These are phyloP conservation scores for Spea hammondii DNA, from an alignment of 2,797 vertebrate genomes.

Conservation along the genomic window DNA sequence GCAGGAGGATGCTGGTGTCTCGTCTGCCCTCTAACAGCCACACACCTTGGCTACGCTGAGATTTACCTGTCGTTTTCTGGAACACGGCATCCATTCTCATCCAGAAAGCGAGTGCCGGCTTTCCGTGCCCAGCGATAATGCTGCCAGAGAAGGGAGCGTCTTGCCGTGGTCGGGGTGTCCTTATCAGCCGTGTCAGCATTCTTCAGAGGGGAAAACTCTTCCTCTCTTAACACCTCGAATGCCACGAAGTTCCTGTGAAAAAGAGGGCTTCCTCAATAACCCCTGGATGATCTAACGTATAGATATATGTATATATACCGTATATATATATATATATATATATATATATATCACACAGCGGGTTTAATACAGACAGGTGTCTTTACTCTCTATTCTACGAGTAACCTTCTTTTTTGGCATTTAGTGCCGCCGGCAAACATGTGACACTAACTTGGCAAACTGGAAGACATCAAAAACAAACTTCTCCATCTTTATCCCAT, in stretches of 20 bases:
- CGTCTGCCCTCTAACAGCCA: too few species aligned
- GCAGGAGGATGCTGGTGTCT: too few species aligned
- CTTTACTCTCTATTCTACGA: too few species aligned
- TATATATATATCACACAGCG: too few species aligned
- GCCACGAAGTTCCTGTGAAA: slow-evolving; percentile 81
- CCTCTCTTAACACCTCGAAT: slow-evolving; percentile 86
- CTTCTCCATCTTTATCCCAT: slow-evolving; percentile 97
- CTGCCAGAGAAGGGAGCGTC: slow-evolving; percentile 77
- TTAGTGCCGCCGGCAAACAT: background rate
- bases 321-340: too few species aligned
- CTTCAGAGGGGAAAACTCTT: slow-evolving; percentile 92
- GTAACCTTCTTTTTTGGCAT: too few species aligned
- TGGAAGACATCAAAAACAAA: slow-evolving; percentile 96
- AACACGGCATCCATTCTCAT: slow-evolving; percentile 64
- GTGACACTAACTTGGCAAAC: slow-evolving; percentile 81
- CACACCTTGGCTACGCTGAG: background rate
- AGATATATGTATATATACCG: too few species aligned
- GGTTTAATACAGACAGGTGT: too few species aligned
- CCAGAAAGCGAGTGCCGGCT: slow-evolving; percentile 76
- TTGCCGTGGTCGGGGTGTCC: slow-evolving; percentile 78
- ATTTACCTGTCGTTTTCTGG: slow-evolving; percentile 64
- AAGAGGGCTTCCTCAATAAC: background rate
- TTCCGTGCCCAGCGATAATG: slow-evolving; percentile 83
- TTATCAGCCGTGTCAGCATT: slow-evolving; percentile 74
- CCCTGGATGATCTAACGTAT: too few species aligned